Base-by-base conservation (phyloP, 2,888 invertebrate genomes). In the Boloria euphrosyne region DNA sequence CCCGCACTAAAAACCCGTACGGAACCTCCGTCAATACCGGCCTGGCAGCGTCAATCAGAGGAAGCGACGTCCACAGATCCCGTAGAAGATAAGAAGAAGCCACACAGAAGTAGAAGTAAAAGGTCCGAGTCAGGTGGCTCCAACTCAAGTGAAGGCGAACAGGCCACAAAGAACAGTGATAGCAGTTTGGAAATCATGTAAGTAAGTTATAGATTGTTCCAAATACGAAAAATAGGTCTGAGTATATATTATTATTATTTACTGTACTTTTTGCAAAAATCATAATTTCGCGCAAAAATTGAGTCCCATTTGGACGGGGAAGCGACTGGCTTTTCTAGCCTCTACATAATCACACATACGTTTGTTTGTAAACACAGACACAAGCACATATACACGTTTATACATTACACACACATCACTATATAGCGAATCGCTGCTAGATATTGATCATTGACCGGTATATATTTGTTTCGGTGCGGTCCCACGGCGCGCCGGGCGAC, bases 121-220 rank as follows among this genome's bases (percentile, higher is more conserved):
- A 93, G 95, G 49, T 93, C 93, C 0, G 94, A 94, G 78, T 94
- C 94, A 3, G 95, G 95, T 0, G 95, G 95, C 0, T 94, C 94
- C 14, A 94, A 94, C 74, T 94, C 94, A 46, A 95, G 95, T 62
- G 95, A 95, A 81, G 95, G 95, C 0, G 96, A 96, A 76, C 95
- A 95, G 74, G 94, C 94, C 18, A 94, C 95, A 49, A 95, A 95
- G 86, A 95, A 95, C 74, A 95, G 95, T 78, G 95, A 95, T 81
- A 95, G 95, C 85, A 95, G 95, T 80, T 84, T 95, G 81, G 95
- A 95, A 86, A 95, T 95, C 78, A 95, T 95, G 95, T 95, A 85
- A 94, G 87, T 80, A 55, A n/a, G n/a, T n/a, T 14, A 2, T 62
- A 54, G 65, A 31, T 38, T 38, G 10, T 38, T 17, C 49, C 54